Base-by-base conservation (phyloP, 2,888 invertebrate genomes). In the Limenitis camilla region DNA sequence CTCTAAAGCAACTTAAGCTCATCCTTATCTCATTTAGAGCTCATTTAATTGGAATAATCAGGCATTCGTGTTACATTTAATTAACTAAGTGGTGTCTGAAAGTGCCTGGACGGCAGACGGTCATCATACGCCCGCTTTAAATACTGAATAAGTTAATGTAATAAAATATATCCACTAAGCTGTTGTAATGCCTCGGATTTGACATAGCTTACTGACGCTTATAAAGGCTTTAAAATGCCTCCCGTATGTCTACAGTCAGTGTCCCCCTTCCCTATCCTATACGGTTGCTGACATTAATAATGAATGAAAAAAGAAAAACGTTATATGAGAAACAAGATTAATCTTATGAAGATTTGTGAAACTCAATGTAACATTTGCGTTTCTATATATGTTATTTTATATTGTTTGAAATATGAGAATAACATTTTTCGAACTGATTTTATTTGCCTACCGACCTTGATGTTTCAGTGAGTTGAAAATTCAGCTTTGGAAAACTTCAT, bases 91-190 rank as follows among this genome's bases (percentile, higher is more conserved):
- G 73, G 68, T 62, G 61, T 61, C 67, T 69, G 71, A 74, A 72
- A 65, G 71, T 60, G 62, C 62, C 49, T 54, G 63, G 64, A 61
- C 68, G 63, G 49, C 55, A 62, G 64, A 61, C 68, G 48, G 71
- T 68, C 76, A 72, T 78, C 76, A 72, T 69, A 68, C 65, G 61
- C 69, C 59, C 62, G 64, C 70, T 69, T 69, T 69, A 64, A 68
- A 68, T 69, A 64, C 68, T 72, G 77, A 76, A 77, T 78, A 74
- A 78, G 76, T 74, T 74, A 78, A 79, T 66, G 77, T 76, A 80
- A 81, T 81, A 78, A 81, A 81, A 80, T 78, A 78, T 78, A 81
- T 79, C 81, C 75, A 68, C 68, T 74, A 74, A 78, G 72, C 76
- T 71, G 56, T 61, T 60, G 67, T 75, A 74, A 78, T 71, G 67